Evolutionary conservation across 2,888 invertebrate genomes (phyloP), one percentile per base, ranked within the genome.

Genomic region (Poecilus cupreus): DNA sequence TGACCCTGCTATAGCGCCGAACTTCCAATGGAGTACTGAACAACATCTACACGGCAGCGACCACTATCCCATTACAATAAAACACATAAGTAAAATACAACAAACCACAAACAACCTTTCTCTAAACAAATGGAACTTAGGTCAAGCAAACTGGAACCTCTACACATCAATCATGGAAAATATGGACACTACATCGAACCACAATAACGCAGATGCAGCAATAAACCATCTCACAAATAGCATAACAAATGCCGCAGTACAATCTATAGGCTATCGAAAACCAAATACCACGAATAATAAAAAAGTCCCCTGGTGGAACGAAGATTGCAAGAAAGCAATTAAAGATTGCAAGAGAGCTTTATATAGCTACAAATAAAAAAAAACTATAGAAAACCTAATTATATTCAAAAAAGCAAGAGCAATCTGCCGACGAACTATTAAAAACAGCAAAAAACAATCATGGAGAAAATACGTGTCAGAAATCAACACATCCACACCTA

Each of bases 271-370:
- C 2, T 13, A 26, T 11, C 51, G 24, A 10, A 76, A 51, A 2
- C 6, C 5, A 13, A n/a, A 57, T 11, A 39, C 13, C 24, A 43
- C 11, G 20, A 77, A 32, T 57, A 26, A 26, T 5, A 26, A 26
- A 26, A 18, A 8, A 18, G 37, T 57, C 13, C 77, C 57, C 3
- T 77, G 77, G 39, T 77, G 77, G 77, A 51, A 51, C 18, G n/a
- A 57, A 22, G 43, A 70, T 1, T 70, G 43, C 20, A 20, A 18
- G 43, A 20, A 8, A 43, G 39, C 43, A n/a, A 43, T 43, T 5
- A 39, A 39, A 18, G 43, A 13, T 1, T 4, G 10, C 8, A 43
- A 70, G n/a, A 39, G 20, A 46, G 70, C 70, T 3, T 18, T 70
- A 22, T 20, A 70, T 20, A 18, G 4, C 3, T 70, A 18, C 43